Percentiles rank a stretch among this genome's conserved stretches.
Conservation (phyloP, 2,113 vertebrate genomes). For the Holacanthus passer region DNA sequence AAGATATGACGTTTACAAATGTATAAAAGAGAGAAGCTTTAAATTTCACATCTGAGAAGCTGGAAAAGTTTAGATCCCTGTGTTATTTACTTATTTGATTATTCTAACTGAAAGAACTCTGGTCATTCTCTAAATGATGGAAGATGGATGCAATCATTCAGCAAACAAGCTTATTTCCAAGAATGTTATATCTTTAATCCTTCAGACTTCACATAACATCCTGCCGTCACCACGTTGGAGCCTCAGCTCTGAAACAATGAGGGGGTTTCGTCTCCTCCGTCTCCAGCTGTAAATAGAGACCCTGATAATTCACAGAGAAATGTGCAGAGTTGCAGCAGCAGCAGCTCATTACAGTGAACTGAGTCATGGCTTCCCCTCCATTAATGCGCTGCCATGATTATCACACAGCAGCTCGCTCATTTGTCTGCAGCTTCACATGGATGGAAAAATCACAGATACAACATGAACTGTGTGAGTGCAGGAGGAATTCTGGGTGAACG, state of each 20-base stretch:
- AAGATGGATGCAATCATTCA: neutral
- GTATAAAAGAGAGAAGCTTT: too few species aligned
- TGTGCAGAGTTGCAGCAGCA: constrained; percentile 8
- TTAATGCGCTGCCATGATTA: constrained; percentile 8
- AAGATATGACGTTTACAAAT: too few species aligned
- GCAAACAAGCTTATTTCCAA: neutral
- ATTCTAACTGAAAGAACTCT: too few species aligned
- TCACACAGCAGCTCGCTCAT: neutral
- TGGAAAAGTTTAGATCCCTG: too few species aligned
- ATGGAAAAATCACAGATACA: neutral
- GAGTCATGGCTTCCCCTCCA: neutral
- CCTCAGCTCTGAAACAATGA: neutral
- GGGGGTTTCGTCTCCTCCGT: neutral
- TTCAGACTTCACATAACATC: neutral
- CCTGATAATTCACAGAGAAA: neutral
- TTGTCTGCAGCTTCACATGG: too few species aligned
- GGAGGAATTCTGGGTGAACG: neutral
- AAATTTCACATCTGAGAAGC: too few species aligned
- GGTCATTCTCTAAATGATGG: too few species aligned
- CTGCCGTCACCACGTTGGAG: neutral
- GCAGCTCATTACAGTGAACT: neutral
- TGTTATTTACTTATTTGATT: too few species aligned
- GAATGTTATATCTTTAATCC: neutral
- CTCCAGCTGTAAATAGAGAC: neutral
- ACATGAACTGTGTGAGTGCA: neutral